Conservation (phyloP, 2,888 invertebrate genomes). For the Prenolepis imparis region DNA sequence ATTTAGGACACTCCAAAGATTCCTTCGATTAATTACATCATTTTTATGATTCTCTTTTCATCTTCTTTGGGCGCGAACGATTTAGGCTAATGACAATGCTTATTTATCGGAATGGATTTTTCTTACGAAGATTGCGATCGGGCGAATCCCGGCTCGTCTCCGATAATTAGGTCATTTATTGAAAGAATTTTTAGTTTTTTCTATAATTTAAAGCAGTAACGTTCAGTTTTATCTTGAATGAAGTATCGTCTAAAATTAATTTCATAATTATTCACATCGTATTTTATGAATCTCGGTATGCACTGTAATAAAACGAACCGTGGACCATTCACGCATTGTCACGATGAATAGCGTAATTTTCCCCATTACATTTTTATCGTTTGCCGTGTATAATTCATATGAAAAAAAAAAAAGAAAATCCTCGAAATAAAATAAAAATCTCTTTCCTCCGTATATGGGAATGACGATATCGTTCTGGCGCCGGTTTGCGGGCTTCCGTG, state of each 20-base stretch:
- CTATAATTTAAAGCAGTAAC: background rate
- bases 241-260: constrained; percentile 30
- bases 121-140: constrained; percentile 18
- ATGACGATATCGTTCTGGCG: too few species aligned
- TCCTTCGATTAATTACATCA: constrained; percentile 47
- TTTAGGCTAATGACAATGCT: constrained; percentile 1
- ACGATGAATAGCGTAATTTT: background rate
- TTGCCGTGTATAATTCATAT: background rate
- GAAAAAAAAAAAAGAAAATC: background rate
- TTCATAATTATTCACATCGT: constrained; percentile 9
- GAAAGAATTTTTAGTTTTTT: background rate
- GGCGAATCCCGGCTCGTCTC: background rate
- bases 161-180: constrained; percentile 13
- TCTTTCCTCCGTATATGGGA: background rate
- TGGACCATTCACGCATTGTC: background rate
- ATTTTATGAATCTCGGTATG: constrained; percentile 2
- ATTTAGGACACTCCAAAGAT: constrained; percentile 25
- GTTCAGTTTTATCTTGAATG: background rate
- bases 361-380: background rate
- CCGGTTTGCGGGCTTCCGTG: constrained; percentile 4
- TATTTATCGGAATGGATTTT: background rate
- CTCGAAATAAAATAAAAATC: background rate
- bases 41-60: background rate
- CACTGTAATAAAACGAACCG: background rate
- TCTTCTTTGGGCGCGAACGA: background rate